Percentiles rank a stretch among this genome's conserved stretches.
Conservation (phyloP, 2,113 vertebrate genomes). For the Cisticola juncidis region DNA sequence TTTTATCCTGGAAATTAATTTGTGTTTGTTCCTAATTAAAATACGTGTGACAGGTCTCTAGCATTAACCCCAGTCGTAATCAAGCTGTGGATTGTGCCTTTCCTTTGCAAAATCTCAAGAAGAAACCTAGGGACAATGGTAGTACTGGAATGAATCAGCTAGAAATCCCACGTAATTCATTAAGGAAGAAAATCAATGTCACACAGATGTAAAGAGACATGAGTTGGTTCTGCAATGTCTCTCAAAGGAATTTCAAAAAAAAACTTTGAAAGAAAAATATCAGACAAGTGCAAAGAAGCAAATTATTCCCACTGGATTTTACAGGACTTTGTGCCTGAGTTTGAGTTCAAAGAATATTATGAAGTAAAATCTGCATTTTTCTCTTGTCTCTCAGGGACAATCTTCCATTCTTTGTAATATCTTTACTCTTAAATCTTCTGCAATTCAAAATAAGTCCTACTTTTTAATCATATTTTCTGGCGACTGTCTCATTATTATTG, state of each 20-base stretch:
- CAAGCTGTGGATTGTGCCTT: neutral
- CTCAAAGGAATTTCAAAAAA: neutral
- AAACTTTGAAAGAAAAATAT: neutral
- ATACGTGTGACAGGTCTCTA: slow-evolving; percentile 9
- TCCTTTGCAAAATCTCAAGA: slow-evolving; percentile 14
- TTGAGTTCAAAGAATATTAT: neutral
- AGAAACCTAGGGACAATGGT: neutral
- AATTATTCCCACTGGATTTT: neutral
- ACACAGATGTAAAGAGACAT: neutral
- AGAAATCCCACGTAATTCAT: slow-evolving; percentile 30
- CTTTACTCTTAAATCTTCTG: neutral
- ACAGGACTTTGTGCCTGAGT: neutral
- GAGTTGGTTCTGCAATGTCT: neutral
- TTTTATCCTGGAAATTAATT: slow-evolving; percentile 71
- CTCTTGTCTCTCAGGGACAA: neutral
- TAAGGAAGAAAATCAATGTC: slow-evolving; percentile 2
- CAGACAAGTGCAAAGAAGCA: neutral
- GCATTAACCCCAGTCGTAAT: slow-evolving; percentile 52
- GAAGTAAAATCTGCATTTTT: neutral
- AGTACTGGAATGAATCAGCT: neutral
- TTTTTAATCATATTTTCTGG: neutral
- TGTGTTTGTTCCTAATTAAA: slow-evolving; percentile 73
- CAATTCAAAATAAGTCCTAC: neutral
- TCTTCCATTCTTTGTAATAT: neutral
- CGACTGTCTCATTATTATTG: neutral